Conservation (phyloP, 2,888 invertebrate genomes). For the Linnaemya tessellans region DNA sequence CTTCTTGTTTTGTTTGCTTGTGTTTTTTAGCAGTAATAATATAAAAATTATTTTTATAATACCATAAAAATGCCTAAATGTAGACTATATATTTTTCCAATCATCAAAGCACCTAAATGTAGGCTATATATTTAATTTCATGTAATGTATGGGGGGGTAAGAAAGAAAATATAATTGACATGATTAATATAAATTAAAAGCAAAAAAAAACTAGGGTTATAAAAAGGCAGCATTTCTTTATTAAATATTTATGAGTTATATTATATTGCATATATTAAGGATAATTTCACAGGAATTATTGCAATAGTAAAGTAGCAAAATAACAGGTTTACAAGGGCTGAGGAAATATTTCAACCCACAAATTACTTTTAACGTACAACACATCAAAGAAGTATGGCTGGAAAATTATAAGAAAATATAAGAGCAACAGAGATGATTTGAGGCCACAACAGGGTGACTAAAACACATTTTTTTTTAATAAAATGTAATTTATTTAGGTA, state of each 20-base stretch:
- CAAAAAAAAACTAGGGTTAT: neutral
- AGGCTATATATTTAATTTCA: slow-evolving; percentile 2
- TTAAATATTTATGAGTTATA: slow-evolving; percentile 6
- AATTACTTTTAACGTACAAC: too few relatives aligned
- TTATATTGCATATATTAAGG: slow-evolving; percentile 41
- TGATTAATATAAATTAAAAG: slow-evolving; percentile 22
- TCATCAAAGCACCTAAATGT: slow-evolving; percentile 30
- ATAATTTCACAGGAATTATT: slow-evolving; percentile 21
- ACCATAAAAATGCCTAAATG: slow-evolving; percentile 40
- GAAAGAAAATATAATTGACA: slow-evolving; percentile 43
- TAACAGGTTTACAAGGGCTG: neutral
- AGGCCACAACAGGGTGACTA: too few relatives aligned
- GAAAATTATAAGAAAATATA: too few relatives aligned
- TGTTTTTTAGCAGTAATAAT: slow-evolving; percentile 22
- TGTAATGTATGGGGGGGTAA: neutral
- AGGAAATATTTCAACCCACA: neutral
- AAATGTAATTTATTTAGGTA: too few relatives aligned
- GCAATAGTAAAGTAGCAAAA: neutral
- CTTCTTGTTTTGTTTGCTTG: neutral
- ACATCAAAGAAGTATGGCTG: too few relatives aligned
- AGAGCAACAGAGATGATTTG: too few relatives aligned
- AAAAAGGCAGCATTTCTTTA: neutral
- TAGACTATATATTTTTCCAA: slow-evolving; percentile 49
- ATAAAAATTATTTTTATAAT: slow-evolving; percentile 23
- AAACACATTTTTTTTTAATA: too few relatives aligned